These are phyloP conservation scores for Paedocypris micromegethes DNA, from an alignment of 2,797 vertebrate species.

Conservation along the genomic window DNA sequence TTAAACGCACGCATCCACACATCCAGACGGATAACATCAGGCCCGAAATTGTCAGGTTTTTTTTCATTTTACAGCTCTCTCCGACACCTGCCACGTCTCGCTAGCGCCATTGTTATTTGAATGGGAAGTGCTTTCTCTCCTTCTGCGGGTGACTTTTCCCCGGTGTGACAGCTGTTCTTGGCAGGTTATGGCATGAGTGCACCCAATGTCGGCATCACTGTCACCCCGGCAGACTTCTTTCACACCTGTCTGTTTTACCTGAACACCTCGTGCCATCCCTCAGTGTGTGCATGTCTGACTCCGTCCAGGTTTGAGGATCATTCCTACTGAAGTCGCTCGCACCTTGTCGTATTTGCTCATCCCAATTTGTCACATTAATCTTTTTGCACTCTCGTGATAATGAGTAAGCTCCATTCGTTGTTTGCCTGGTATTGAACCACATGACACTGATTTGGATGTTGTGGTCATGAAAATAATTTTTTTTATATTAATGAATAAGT, in stretches of 20 bases:
- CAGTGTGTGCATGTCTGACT: slow-evolving; percentile 1
- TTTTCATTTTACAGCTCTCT: slow-evolving; percentile 18
- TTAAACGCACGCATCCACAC: slow-evolving; percentile 28
- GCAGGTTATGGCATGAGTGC: slow-evolving; percentile 54
- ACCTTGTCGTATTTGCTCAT: slow-evolving; percentile 13
- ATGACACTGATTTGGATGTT: too few species aligned
- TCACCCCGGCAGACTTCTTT: slow-evolving; percentile 41
- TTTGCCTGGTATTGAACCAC: too few species aligned
- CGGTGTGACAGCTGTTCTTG: slow-evolving; percentile 53
- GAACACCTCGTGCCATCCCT: slow-evolving; percentile 17
- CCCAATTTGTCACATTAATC: slow-evolving; percentile 1
- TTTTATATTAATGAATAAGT: too few species aligned
- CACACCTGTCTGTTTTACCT: slow-evolving; percentile 50
- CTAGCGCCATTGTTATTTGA: slow-evolving; percentile 24
- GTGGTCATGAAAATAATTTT: too few species aligned
- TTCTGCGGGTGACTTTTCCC: slow-evolving; percentile 49
- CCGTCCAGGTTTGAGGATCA: slow-evolving; percentile 1
- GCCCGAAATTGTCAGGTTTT: slow-evolving; percentile 22
- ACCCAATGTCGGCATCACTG: slow-evolving; percentile 48
- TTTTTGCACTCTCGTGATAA: background rate
- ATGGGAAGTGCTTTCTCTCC: slow-evolving; percentile 25
- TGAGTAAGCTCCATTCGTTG: background rate
- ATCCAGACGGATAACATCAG: slow-evolving; percentile 31
- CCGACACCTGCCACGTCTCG: slow-evolving; percentile 28
- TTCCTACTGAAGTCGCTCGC: slow-evolving; percentile 1